Conservation (phyloP, 2,888 invertebrate genomes). For the Candidula unifasciata region DNA sequence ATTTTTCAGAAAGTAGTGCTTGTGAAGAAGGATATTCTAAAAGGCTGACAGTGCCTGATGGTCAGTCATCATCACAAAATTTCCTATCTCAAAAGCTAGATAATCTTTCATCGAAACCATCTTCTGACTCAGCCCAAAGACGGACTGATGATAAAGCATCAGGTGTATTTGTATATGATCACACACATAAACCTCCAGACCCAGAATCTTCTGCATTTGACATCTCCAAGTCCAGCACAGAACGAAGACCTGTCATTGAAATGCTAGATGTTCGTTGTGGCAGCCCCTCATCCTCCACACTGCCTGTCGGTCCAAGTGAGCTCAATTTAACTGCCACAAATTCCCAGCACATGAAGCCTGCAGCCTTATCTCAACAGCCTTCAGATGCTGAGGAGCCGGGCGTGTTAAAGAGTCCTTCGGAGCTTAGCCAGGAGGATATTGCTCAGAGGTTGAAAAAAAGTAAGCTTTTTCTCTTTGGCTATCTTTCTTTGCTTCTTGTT, state of each 20-base stretch:
- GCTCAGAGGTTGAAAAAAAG: constrained; percentile 68
- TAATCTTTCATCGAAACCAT: not conserved
- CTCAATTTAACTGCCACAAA: not conserved
- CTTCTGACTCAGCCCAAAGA: not conserved
- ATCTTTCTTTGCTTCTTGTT: not conserved
- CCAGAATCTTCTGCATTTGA: not conserved
- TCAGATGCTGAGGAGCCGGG: not conserved
- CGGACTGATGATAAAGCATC: not conserved
- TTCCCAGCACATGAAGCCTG: not conserved
- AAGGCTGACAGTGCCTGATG: not conserved
- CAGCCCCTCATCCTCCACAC: not conserved
- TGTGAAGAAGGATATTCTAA: not conserved
- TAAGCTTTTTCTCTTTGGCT: constrained; percentile 54
- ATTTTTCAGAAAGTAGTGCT: not conserved
- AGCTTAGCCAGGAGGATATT: constrained; percentile 54
- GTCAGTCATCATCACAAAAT: not conserved
- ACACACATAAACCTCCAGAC: not conserved
- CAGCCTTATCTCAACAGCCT: constrained; percentile 29
- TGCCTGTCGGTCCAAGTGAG: not conserved
- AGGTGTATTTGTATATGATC: not conserved
- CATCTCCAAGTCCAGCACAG: not conserved
- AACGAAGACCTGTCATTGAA: not conserved
- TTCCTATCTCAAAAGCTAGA: not conserved
- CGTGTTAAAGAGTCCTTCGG: constrained; percentile 8
- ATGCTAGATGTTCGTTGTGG: not conserved